A percentile compares a stretch with the other conserved stretches of the same genome.
phyloP scores from a whole-genome alignment of 2,888 invertebrate genomes.

The Hecatera dysodea region DNA sequence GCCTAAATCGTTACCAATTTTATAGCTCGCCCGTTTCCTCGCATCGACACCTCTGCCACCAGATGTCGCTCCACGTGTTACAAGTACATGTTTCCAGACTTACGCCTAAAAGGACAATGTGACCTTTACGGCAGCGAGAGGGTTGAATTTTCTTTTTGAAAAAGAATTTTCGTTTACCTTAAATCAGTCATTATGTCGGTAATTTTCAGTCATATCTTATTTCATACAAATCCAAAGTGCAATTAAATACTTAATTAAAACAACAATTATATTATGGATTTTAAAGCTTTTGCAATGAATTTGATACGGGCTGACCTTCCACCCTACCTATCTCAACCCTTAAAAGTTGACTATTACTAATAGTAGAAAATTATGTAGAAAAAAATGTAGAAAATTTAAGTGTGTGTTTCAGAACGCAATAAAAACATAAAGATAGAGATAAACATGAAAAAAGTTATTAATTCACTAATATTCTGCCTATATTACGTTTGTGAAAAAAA shows the following conservation, averaged over 20 bases:
- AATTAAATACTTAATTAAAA: too few species aligned
- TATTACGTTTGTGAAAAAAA: too few species aligned
- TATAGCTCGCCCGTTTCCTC: conserved; percentile 71
- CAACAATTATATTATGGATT: too few species aligned
- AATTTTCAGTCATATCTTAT: not conserved
- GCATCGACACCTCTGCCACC: conserved; percentile 75
- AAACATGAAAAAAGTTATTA: not conserved
- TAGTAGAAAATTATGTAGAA: too few species aligned
- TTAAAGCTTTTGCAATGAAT: too few species aligned
- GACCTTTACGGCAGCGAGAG: conserved; percentile 39
- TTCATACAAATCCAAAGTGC: too few species aligned
- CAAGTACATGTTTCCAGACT: conserved; percentile 55
- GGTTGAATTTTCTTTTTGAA: conserved; percentile 51
- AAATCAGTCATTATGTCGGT: not conserved
- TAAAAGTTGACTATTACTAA: too few species aligned
- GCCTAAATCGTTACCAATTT: conserved; percentile 76
- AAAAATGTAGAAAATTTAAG: too few species aligned
- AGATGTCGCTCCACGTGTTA: conserved; percentile 65
- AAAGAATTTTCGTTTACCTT: conserved; percentile 16
- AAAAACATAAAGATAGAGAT: not conserved
- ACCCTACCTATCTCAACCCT: too few species aligned
- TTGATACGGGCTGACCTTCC: too few species aligned
- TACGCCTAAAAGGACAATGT: conserved; percentile 54
- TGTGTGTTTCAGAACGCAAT: not conserved
- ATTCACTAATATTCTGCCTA: too few species aligned